These are phyloP conservation scores for Macrotis lagotis DNA, from an alignment of 2,113 vertebrate genomes.

Conservation along the genomic window DNA sequence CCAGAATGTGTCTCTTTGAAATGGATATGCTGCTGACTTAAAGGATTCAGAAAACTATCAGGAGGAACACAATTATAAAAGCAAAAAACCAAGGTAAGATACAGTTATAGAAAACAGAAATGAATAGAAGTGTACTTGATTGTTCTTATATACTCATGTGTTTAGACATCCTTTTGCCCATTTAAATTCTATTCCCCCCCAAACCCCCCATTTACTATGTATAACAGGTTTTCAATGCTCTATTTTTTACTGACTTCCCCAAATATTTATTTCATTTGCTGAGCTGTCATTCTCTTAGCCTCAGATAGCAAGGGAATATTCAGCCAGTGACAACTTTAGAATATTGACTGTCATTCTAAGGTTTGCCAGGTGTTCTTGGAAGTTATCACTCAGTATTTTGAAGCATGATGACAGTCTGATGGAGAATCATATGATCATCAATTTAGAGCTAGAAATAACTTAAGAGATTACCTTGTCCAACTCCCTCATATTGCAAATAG, in stretches of 20 bases:
- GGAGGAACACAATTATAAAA: conserved; percentile 45
- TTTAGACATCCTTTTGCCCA: conserved; percentile 26
- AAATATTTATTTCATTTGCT: neutral
- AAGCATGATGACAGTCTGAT: neutral
- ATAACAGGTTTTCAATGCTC: neutral
- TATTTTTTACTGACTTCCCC: conserved; percentile 20
- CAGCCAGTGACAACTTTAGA: neutral
- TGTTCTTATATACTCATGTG: neutral
- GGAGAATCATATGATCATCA: neutral
- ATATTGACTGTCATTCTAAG: neutral
- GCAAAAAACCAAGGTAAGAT: conserved; percentile 63
- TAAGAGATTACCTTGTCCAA: neutral
- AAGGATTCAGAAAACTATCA: neutral
- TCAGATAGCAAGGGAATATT: neutral
- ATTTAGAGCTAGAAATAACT: neutral
- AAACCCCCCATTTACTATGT: neutral
- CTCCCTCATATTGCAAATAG: neutral
- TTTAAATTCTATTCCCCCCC: conserved; percentile 11
- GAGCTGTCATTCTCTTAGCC: neutral
- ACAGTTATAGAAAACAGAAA: neutral
- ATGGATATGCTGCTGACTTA: conserved; percentile 66
- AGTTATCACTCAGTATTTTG: neutral
- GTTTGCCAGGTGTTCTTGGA: neutral
- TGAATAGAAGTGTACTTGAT: neutral
- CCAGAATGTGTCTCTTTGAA: conserved; percentile 3